These are phyloP conservation scores for Apamea crenata DNA, from an alignment of 2,888 invertebrate genomes.

Conservation along the genomic window DNA sequence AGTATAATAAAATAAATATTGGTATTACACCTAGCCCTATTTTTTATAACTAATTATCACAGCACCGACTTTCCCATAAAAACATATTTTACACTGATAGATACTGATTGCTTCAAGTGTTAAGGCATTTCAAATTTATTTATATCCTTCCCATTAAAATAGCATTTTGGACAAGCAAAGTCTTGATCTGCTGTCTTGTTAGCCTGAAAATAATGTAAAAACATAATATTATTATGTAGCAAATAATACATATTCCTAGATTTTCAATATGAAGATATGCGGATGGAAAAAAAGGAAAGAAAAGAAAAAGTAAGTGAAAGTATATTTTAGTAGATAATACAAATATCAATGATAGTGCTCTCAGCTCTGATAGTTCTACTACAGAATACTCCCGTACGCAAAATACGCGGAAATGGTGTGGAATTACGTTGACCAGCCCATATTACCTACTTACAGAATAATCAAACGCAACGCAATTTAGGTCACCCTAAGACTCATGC, in stretches of 20 bases:
- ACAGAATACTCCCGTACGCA: background rate
- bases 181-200: conserved; percentile 92
- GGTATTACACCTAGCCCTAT: background rate
- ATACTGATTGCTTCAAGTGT: conserved; percentile 10
- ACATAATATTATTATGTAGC: background rate
- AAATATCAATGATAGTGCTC: background rate
- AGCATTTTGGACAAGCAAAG: conserved; percentile 93
- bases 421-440: too few species aligned
- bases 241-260: too few species aligned
- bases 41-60: conserved; percentile 53
- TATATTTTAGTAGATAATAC: too few species aligned
- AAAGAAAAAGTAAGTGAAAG: too few species aligned
- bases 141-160: conserved; percentile 84
- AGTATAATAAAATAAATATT: conserved; percentile 3
- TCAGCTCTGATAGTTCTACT: background rate
- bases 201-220: conserved; percentile 88
- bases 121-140: conserved; percentile 74
- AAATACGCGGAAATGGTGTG: too few species aligned
- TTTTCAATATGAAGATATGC: background rate
- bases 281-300: too few species aligned
- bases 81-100: background rate
- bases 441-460: background rate
- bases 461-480: background rate
- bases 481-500: background rate
- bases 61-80: conserved; percentile 47